Conservation (phyloP, 2,888 invertebrate genomes). For the Ceratothoa steindachneri region DNA sequence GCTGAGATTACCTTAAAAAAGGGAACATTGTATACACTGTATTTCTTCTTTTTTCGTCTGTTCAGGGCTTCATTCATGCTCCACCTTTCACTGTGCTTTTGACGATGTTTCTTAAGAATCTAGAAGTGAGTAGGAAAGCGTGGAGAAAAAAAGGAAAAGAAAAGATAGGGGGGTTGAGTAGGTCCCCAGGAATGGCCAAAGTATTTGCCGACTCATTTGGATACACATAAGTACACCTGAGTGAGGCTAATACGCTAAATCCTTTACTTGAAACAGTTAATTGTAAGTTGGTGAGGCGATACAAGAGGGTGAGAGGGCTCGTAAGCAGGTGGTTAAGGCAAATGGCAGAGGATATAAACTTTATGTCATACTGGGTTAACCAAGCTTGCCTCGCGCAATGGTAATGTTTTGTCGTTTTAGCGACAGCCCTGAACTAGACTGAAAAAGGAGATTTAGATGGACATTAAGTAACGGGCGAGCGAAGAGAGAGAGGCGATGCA, state of each 20-base stretch:
- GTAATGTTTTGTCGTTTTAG: neutral
- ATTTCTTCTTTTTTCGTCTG: slow-evolving; percentile 75
- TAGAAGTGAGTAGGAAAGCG: slow-evolving; percentile 67
- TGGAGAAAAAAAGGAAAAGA: too few species aligned
- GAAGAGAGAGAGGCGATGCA: slow-evolving; percentile 1
- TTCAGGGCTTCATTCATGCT: slow-evolving; percentile 81
- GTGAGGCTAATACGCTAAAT: neutral
- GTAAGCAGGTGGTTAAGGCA: neutral
- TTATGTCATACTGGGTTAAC: neutral
- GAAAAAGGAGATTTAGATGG: slow-evolving; percentile 25
- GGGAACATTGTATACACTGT: slow-evolving; percentile 94
- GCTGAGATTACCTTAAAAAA: slow-evolving; percentile 84
- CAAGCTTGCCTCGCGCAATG: slow-evolving; percentile 40
- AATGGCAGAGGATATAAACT: neutral
- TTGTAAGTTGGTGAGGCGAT: neutral
- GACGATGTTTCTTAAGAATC: slow-evolving; percentile 98
- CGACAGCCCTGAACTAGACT: slow-evolving; percentile 39
- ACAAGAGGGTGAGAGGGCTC: neutral
- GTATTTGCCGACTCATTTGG: neutral
- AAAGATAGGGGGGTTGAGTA: slow-evolving; percentile 5
- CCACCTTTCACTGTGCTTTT: slow-evolving; percentile 95
- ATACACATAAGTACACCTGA: neutral
- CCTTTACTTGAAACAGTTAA: neutral
- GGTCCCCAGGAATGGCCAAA: neutral
- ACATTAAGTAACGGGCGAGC: slow-evolving; percentile 12